A percentile compares a stretch with the other conserved stretches of the same genome.
These are phyloP conservation scores for Drosophila niveifrons DNA, from an alignment of 2,888 invertebrate species.

Conservation along the genomic window DNA sequence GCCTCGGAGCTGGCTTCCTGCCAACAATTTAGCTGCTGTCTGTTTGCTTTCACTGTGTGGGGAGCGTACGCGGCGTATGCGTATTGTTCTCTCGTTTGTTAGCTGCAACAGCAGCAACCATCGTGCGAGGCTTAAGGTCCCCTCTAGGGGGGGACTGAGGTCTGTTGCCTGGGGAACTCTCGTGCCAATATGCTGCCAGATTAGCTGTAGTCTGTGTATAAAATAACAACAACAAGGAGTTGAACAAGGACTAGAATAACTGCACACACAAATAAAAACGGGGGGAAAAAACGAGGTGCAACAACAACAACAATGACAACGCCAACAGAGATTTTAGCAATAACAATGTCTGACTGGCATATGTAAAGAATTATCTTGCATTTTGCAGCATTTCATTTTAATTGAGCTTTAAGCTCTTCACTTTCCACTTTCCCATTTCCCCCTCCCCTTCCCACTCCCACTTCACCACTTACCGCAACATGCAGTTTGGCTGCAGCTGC, in stretches of 20 bases:
- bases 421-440: conserved; percentile 15
- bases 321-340: conserved; percentile 39
- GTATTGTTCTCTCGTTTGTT: conserved; percentile 64
- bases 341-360: conserved; percentile 34
- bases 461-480: conserved; percentile 14
- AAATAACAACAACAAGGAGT: conserved; percentile 21
- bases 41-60: conserved; percentile 49
- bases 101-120: conserved; percentile 27
- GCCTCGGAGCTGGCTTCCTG: conserved; percentile 68
- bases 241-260: conserved; percentile 17
- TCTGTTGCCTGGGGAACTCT: neutral
- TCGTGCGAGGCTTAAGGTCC: conserved; percentile 30
- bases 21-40: conserved; percentile 72
- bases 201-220: conserved; percentile 67
- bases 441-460: neutral
- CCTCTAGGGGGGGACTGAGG: conserved; percentile 1
- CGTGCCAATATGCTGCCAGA: conserved; percentile 62
- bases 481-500: neutral
- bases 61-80: conserved; percentile 64
- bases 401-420: conserved; percentile 61
- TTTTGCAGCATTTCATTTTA: conserved; percentile 63
- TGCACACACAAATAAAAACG: neutral
- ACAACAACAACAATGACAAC: conserved; percentile 15
- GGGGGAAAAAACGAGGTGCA: conserved; percentile 2
- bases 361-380: conserved; percentile 63